A percentile compares a stretch with the other conserved stretches of the same genome.
These are phyloP conservation scores for Noctua janthe DNA, from an alignment of 2,888 invertebrate genomes.

Conservation along the genomic window DNA sequence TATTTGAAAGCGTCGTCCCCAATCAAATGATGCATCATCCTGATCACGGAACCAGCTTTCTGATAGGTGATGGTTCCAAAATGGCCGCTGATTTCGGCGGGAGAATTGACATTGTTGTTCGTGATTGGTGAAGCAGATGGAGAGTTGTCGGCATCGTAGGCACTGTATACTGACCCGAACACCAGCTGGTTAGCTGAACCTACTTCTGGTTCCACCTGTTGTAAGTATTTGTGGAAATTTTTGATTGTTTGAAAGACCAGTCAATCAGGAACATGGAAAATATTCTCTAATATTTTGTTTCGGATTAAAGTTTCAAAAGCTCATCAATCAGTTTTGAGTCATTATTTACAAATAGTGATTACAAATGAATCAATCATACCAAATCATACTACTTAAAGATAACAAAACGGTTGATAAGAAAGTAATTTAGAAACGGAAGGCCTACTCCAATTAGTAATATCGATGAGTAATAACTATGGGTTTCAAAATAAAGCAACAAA, in stretches of 20 bases:
- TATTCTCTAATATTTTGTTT: neutral
- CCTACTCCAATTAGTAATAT: neutral
- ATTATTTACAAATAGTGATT: neutral
- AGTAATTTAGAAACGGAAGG: neutral
- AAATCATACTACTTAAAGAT: slow-evolving; percentile 11
- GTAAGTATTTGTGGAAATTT: neutral
- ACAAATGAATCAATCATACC: neutral
- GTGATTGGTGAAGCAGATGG: slow-evolving; percentile 89
- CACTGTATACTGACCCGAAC: slow-evolving; percentile 91
- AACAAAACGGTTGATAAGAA: slow-evolving; percentile 2
- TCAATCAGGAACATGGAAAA: neutral
- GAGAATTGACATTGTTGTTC: slow-evolving; percentile 89
- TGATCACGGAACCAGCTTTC: slow-evolving; percentile 91
- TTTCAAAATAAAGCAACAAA: no score
- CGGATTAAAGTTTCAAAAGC: neutral
- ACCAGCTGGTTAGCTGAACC: slow-evolving; percentile 92
- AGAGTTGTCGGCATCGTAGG: slow-evolving; percentile 91
- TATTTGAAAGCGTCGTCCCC: slow-evolving; percentile 79
- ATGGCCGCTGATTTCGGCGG: slow-evolving; percentile 91
- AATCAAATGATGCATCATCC: slow-evolving; percentile 87
- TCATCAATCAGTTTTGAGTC: neutral
- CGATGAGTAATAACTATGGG: neutral
- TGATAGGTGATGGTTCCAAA: slow-evolving; percentile 93
- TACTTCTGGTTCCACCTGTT: slow-evolving; percentile 91
- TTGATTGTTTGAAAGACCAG: neutral